These are phyloP conservation scores for Colletes latitarsis DNA, from an alignment of 1,140 invertebrate species.

Conservation along the genomic window DNA sequence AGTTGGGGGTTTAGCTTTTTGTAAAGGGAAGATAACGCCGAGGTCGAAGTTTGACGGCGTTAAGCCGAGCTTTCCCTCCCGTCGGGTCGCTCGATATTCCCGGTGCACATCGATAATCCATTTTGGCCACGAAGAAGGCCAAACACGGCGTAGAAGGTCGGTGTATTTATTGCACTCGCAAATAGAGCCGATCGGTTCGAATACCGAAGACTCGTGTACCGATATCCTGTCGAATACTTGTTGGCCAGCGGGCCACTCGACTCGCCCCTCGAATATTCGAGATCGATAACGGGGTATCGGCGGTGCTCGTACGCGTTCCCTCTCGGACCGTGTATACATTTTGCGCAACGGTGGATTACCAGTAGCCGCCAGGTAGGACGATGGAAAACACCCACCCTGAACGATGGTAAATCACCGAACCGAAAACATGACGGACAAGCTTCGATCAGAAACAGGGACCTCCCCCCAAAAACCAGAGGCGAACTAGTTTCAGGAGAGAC, in stretches of 20 bases:
- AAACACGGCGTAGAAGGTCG: neutral
- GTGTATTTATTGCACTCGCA: neutral
- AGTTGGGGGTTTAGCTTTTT: too few relatives aligned
- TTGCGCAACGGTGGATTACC: constrained; percentile 34
- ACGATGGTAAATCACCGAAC: constrained; percentile 22
- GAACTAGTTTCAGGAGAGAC: too few relatives aligned
- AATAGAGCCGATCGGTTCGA: neutral
- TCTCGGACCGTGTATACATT: neutral
- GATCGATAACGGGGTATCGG: neutral
- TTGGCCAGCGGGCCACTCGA: neutral
- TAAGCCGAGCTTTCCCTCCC: too few relatives aligned
- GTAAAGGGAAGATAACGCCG: too few relatives aligned
- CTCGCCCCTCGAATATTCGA: neutral
- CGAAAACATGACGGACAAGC: constrained; percentile 27
- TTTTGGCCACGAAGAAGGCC: neutral
- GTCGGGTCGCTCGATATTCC: too few relatives aligned
- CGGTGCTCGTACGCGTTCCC: neutral
- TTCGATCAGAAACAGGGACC: neutral
- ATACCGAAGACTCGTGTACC: neutral
- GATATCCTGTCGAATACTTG: neutral
- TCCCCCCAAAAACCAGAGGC: too few relatives aligned
- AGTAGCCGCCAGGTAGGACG: constrained; percentile 18
- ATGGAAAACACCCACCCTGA: constrained; percentile 32
- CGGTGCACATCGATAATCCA: neutral
- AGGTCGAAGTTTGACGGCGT: too few relatives aligned